Conservation (phyloP, 2,113 vertebrate genomes). For the Microcebus tavaratra region DNA sequence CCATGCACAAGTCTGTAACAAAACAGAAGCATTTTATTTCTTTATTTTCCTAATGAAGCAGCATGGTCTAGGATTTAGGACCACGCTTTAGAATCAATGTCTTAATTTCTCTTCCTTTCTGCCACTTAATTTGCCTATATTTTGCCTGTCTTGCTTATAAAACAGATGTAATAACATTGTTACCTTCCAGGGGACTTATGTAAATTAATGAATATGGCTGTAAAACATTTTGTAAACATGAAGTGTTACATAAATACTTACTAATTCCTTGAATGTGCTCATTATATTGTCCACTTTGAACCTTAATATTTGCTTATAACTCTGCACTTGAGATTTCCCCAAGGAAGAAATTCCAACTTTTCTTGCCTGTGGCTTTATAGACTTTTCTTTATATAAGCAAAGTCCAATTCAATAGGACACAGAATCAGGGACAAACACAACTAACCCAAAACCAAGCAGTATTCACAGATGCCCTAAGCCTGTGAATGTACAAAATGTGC, state of each 20-base stretch:
- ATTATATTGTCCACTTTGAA: constrained; percentile 72
- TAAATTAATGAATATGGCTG: constrained; percentile 70
- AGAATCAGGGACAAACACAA: constrained; percentile 57
- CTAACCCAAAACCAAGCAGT: constrained; percentile 9
- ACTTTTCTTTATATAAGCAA: constrained; percentile 58
- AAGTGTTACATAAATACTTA: constrained; percentile 72
- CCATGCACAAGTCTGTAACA: background rate
- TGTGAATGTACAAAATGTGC: background rate
- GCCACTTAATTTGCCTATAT: constrained; percentile 61
- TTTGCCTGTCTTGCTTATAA: constrained; percentile 69
- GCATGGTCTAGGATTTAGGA: background rate
- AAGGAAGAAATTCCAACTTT: constrained; percentile 69
- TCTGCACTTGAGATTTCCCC: constrained; percentile 63
- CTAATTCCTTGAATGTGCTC: constrained; percentile 65
- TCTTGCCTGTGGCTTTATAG: constrained; percentile 58
- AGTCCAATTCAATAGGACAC: background rate
- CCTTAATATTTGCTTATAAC: constrained; percentile 70
- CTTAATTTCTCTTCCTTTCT: constrained; percentile 59
- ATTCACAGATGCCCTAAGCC: background rate
- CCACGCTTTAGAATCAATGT: constrained; percentile 36
- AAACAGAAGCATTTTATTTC: constrained; percentile 63
- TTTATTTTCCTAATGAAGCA: constrained; percentile 51
- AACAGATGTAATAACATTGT: constrained; percentile 74
- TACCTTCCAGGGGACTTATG: constrained; percentile 68
- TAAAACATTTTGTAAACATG: constrained; percentile 76